phyloP scores from a whole-genome alignment of 2,797 vertebrate species.

The Antrozous pallidus region DNA sequence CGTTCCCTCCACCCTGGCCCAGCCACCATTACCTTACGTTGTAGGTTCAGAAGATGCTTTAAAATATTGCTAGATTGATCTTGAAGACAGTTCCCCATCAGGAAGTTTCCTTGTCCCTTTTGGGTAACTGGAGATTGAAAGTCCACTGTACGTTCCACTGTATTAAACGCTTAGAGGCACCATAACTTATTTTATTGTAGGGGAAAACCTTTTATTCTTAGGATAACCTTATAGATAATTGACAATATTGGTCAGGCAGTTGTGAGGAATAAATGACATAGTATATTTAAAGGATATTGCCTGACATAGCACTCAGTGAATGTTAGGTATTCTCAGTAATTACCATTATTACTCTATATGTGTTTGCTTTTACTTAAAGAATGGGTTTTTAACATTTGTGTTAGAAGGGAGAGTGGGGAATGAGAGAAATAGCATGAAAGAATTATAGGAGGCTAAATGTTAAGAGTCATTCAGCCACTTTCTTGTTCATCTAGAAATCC shows the following conservation, averaged over 20 bases:
- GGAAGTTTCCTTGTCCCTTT: conserved; percentile 6
- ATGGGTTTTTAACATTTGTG: conserved; percentile 21
- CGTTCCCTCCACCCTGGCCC: not conserved
- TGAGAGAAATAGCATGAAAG: not conserved
- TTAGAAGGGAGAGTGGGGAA: not conserved
- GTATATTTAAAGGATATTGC: not conserved
- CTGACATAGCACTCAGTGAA: not conserved
- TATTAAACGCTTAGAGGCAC: not conserved
- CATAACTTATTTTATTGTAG: not conserved
- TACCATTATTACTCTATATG: not conserved
- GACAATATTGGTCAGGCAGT: not conserved
- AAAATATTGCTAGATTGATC: not conserved
- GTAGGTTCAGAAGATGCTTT: not conserved
- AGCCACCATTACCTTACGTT: not conserved
- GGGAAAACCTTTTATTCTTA: not conserved
- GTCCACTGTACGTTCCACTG: not conserved
- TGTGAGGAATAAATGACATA: conserved; percentile 9
- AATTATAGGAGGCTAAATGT: not conserved
- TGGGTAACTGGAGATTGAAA: not conserved
- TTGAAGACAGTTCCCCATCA: not conserved
- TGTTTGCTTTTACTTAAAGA: conserved; percentile 2
- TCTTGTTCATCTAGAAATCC: conserved; percentile 17
- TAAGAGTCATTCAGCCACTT: not conserved
- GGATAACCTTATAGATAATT: not conserved
- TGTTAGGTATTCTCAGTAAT: not conserved